Evolutionary conservation across 2,797 vertebrate species (phyloP), one percentile per base, ranked within the genome.

Genomic region (Salmo trutta): DNA sequence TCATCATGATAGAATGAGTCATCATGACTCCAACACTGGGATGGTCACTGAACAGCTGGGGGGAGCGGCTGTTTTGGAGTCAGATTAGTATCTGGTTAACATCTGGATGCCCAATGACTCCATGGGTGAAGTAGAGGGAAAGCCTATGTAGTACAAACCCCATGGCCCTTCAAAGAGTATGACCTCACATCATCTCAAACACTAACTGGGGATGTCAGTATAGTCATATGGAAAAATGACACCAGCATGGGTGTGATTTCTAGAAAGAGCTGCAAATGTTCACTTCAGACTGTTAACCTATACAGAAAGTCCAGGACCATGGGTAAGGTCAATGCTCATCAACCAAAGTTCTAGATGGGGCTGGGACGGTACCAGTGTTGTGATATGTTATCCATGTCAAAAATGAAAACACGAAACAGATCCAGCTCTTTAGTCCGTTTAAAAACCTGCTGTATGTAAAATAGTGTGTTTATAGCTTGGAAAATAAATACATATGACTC

Each of bases 81-180:
- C 3, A 62, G 79, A 77, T 73, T 65, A 76, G 75, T 56, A 15
- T 10, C 14, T 5, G 8, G 52, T 29, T 21, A 75, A 81, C 82
- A 84, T 81, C 82, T 86, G 70, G 73, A 64, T 51, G 24, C 31
- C 29, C 51, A 54, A 59, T 67, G 54, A 65, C 75, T 74, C 78
- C 27, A 74, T 33, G 33, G 74, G 51, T 62, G 73, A 77, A 68
- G 71, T 65, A 64, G 17, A 33, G 52, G 17, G 71, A 14, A 19
- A 56, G 27, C 24, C 27, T 70, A 33, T 19, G 16, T 4, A 70
- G 33, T 27, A 21, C 41, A 52, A 51, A 53, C 41, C n/a, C 14
- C 70, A 53, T 52, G 21, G 19, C 69, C 69, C 33, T 70, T 41
- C 33, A 68, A 70, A 70, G 31, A 70, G 19, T 70, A 51, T 71